A percentile compares a stretch with the other conserved stretches of the same genome.
phyloP scores from a whole-genome alignment of 2,797 vertebrate species.

The Emys orbicularis region DNA sequence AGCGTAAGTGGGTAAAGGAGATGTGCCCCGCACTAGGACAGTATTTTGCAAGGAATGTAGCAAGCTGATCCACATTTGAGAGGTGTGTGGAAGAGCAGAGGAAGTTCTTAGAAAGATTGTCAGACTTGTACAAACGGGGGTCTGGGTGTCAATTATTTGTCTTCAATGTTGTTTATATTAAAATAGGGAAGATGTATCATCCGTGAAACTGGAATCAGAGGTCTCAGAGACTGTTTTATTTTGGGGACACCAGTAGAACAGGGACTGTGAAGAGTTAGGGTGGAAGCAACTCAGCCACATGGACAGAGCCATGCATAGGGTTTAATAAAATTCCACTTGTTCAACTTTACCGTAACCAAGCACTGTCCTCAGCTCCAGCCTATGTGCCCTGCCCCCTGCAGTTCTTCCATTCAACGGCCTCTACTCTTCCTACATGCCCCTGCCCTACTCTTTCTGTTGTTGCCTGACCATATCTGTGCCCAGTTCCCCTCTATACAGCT shows the following conservation, averaged over 20 bases:
- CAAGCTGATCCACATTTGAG: too few relatives aligned
- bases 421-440: not conserved
- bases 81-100: not conserved
- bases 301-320: not conserved
- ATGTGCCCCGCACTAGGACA: too few relatives aligned
- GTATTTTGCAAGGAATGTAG: too few relatives aligned
- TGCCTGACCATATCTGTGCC: not conserved
- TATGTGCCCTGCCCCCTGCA: not conserved
- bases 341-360: not conserved
- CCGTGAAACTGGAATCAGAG: not conserved
- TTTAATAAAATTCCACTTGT: not conserved
- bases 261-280: not conserved
- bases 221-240: not conserved
- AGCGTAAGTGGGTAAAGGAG: too few relatives aligned
- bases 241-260: not conserved
- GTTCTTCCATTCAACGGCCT: not conserved
- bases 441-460: fast-evolving
- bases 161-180: not conserved
- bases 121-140: not conserved
- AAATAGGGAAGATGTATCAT: not conserved
- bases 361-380: not conserved
- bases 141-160: not conserved
- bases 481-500: not conserved
- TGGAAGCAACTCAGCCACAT: not conserved
- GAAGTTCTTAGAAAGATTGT: not conserved